These are phyloP conservation scores for Triops longicaudatus DNA, from an alignment of 1,140 invertebrate species.

Conservation along the genomic window DNA sequence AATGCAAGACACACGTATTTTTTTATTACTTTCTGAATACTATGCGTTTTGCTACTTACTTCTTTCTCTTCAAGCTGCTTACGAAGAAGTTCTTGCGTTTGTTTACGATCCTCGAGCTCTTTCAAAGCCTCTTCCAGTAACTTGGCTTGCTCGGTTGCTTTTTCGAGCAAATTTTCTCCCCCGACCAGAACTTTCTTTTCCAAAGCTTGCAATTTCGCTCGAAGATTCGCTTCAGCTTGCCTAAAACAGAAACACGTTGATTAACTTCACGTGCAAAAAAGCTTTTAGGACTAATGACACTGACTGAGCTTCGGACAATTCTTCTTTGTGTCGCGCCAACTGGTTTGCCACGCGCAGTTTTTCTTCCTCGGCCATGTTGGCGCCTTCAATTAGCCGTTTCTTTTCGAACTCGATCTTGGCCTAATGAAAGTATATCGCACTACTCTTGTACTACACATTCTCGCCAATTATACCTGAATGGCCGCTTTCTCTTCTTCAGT, in stretches of 20 bases:
- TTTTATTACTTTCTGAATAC: too few species aligned
- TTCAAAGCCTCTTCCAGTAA: conserved; percentile 81
- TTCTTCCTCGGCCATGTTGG: conserved; percentile 54
- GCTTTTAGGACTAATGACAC: conserved; percentile 30
- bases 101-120: conserved; percentile 75
- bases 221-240: conserved; percentile 45
- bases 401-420: conserved; percentile 45
- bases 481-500: conserved; percentile 21
- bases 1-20: too few species aligned
- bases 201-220: conserved; percentile 77
- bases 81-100: conserved; percentile 72
- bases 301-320: conserved; percentile 47
- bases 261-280: neutral
- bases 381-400: conserved; percentile 43
- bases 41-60: conserved; percentile 35
- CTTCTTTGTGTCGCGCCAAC: conserved; percentile 44
- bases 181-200: conserved; percentile 95
- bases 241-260: conserved; percentile 35
- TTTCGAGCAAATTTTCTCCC: conserved; percentile 95
- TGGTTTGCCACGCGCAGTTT: conserved; percentile 52
- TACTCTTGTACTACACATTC: neutral
- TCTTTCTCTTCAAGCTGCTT: conserved; percentile 74
- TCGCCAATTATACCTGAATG: conserved; percentile 9
- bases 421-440: conserved; percentile 31
- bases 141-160: conserved; percentile 87